A percentile compares a stretch with the other conserved stretches of the same genome.
Evolutionary conservation across 2,797 vertebrate species (phyloP).

Genomic region (Gymnodraco acuticeps): DNA sequence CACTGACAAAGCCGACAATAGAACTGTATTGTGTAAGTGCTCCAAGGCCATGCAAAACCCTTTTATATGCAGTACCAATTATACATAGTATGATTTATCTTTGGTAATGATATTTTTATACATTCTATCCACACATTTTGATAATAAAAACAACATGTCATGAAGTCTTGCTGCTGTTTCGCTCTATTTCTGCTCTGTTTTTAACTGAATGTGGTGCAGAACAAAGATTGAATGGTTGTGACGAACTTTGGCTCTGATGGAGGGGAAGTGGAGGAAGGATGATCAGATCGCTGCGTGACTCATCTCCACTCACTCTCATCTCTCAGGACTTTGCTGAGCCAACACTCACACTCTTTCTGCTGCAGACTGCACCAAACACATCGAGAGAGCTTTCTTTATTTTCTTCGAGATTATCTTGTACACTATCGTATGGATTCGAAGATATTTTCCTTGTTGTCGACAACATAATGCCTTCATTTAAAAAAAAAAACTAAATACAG

Average conservation of each 20-base stretch:
- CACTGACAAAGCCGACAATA: constrained; percentile 5
- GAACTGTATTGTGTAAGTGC: not conserved
- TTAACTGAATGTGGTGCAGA: not conserved
- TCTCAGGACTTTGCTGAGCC: constrained; percentile 35
- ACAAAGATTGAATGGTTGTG: constrained; percentile 4
- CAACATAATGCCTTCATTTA: too few species aligned
- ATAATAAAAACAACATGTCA: constrained; percentile 50
- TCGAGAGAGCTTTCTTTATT: not conserved
- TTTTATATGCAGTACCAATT: constrained; percentile 16
- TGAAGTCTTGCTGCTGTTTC: not conserved
- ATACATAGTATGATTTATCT: constrained; percentile 1
- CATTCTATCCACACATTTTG: constrained; percentile 29
- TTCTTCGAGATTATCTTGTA: not conserved
- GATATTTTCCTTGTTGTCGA: too few species aligned
- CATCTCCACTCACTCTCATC: constrained; percentile 30
- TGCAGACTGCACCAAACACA: constrained; percentile 10
- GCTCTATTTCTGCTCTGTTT: not conserved
- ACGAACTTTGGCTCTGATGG: constrained; percentile 29
- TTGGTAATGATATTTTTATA: constrained; percentile 23
- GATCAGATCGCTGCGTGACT: constrained; percentile 56
- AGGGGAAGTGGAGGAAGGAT: constrained; percentile 10
- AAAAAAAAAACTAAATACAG: too few species aligned
- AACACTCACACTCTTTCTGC: constrained; percentile 22
- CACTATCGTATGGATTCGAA: not conserved
- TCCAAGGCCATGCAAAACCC: constrained; percentile 17